phyloP scores from a whole-genome alignment of 2,797 vertebrate genomes.

The Myioborus miniatus region DNA sequence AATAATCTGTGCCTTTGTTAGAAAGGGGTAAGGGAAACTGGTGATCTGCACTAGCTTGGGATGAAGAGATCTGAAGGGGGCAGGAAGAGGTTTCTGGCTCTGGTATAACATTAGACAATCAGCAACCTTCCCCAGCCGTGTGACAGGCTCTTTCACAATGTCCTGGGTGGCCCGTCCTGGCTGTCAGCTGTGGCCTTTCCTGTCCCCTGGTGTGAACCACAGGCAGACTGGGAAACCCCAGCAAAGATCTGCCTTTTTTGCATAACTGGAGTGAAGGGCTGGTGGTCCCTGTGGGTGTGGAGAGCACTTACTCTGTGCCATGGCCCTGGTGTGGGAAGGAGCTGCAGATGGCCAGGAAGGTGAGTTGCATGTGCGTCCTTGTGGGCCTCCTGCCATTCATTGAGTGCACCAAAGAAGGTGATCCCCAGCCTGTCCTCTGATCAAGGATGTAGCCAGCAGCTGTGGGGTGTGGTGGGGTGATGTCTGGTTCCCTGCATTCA shows the following conservation, averaged over 20 bases:
- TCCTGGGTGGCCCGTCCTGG: background rate
- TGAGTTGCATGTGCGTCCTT: background rate
- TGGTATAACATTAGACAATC: background rate
- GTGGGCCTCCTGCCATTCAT: background rate
- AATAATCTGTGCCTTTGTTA: background rate
- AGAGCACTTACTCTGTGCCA: background rate
- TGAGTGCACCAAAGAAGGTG: background rate
- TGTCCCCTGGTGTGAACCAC: background rate
- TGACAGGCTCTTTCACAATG: conserved; percentile 33
- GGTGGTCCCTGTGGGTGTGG: background rate
- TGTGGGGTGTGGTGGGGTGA: background rate
- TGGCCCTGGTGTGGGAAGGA: conserved; percentile 5
- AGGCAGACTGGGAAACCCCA: conserved; percentile 30
- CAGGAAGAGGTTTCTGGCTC: background rate
- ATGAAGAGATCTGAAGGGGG: background rate
- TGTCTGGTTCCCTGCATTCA: background rate
- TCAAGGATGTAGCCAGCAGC: background rate
- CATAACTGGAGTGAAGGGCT: background rate
- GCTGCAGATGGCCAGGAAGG: background rate
- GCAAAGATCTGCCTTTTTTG: background rate
- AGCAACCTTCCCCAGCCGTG: background rate
- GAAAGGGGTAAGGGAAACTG: background rate
- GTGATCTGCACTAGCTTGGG: background rate
- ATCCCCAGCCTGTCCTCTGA: background rate
- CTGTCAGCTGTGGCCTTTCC: background rate